These are phyloP conservation scores for Synanthedon tipuliformis DNA, from an alignment of 2,888 invertebrate genomes.

Conservation along the genomic window DNA sequence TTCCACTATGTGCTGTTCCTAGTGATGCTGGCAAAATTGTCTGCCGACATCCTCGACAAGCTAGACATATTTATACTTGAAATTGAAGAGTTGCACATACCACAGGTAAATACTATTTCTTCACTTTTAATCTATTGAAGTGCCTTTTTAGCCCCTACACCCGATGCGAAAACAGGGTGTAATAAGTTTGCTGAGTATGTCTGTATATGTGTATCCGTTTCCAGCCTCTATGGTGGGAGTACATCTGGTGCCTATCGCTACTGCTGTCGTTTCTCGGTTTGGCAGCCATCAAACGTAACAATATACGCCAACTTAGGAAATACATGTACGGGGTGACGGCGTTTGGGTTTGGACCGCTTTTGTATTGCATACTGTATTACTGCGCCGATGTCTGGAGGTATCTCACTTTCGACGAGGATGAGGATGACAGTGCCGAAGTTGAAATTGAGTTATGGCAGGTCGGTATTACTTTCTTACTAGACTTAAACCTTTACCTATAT, in stretches of 20 bases:
- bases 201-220: conserved; percentile 18
- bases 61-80: conserved; percentile 94
- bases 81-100: conserved; percentile 92
- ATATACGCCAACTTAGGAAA: conserved; percentile 78
- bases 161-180: too few species aligned
- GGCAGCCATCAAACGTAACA: conserved; percentile 87
- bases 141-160: too few species aligned
- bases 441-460: conserved; percentile 89
- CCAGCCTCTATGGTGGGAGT: conserved; percentile 92
- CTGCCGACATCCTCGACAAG: conserved; percentile 91
- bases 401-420: conserved; percentile 64
- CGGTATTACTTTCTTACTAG: neutral
- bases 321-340: conserved; percentile 79
- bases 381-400: conserved; percentile 87
- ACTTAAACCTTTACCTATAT: too few species aligned
- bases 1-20: conserved; percentile 92
- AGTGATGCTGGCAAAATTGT: conserved; percentile 90
- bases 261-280: conserved; percentile 86
- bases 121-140: too few species aligned
- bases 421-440: conserved; percentile 62
- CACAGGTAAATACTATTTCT: too few species aligned
- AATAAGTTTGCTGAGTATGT: neutral
- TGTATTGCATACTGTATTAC: conserved; percentile 86
- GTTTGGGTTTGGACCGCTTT: conserved; percentile 82
- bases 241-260: conserved; percentile 89